These are phyloP conservation scores for Xestia ashworthii DNA, from an alignment of 2,888 invertebrate genomes.

Conservation along the genomic window DNA sequence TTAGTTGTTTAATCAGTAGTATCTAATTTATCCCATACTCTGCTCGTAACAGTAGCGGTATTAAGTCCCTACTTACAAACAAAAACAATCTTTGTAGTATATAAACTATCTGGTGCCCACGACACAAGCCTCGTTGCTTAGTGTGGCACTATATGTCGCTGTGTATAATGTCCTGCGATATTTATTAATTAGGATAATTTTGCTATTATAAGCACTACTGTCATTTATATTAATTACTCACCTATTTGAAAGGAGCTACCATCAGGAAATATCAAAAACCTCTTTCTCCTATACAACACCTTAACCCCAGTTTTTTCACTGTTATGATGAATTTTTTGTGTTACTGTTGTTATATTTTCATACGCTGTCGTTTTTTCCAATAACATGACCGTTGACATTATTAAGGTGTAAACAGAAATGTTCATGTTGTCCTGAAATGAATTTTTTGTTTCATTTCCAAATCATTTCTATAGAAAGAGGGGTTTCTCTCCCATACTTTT, in stretches of 20 bases:
- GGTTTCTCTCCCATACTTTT: background rate
- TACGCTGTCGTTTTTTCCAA: background rate
- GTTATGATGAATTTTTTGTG: background rate
- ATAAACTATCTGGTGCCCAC: too few species aligned
- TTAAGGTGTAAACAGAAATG: background rate
- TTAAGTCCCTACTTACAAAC: too few species aligned
- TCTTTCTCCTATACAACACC: slow-evolving; percentile 87
- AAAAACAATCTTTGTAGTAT: too few species aligned
- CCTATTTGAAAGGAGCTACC: slow-evolving; percentile 92
- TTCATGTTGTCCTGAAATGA: slow-evolving; percentile 38
- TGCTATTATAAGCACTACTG: background rate
- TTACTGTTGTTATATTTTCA: slow-evolving; percentile 1
- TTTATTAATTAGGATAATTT: too few species aligned
- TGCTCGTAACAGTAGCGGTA: too few species aligned
- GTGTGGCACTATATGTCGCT: too few species aligned
- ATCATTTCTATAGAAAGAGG: background rate
- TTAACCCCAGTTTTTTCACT: slow-evolving; percentile 43
- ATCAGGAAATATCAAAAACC: slow-evolving; percentile 90
- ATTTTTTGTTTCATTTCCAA: background rate
- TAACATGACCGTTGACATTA: slow-evolving; percentile 7
- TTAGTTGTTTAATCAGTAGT: too few species aligned
- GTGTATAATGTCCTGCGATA: too few species aligned
- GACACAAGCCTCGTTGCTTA: too few species aligned
- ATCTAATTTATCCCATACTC: too few species aligned
- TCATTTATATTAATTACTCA: slow-evolving; percentile 60